These are phyloP conservation scores for Venustoraphidia nigricollis DNA, from an alignment of 2,888 invertebrate genomes.

Conservation along the genomic window DNA sequence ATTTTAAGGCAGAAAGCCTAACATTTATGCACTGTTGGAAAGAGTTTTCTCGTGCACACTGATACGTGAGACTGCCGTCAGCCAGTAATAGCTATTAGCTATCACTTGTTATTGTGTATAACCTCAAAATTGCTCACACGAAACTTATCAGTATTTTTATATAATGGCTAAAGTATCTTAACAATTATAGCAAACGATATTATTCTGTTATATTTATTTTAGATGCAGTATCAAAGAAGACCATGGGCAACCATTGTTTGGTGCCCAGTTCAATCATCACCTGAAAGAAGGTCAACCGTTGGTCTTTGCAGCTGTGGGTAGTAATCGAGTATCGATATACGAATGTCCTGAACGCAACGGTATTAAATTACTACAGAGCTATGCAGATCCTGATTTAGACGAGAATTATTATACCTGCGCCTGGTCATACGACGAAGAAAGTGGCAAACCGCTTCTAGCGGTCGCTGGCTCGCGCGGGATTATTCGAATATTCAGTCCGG, in stretches of 20 bases:
- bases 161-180: too few species aligned
- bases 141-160: too few species aligned
- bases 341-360: conserved; percentile 75
- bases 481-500: conserved; percentile 73
- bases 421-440: conserved; percentile 80
- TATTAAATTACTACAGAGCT: conserved; percentile 75
- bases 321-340: conserved; percentile 84
- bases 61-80: too few species aligned
- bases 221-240: conserved; percentile 81
- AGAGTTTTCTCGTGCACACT: too few species aligned
- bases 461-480: conserved; percentile 88
- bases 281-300: conserved; percentile 67
- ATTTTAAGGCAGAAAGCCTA: too few species aligned
- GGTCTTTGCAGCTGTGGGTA: conserved; percentile 88
- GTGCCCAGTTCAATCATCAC: conserved; percentile 84
- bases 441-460: conserved; percentile 67
- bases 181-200: too few species aligned
- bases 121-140: too few species aligned
- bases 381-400: conserved; percentile 85
- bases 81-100: too few species aligned
- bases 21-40: too few species aligned
- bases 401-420: conserved; percentile 95
- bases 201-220: too few species aligned
- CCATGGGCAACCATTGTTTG: conserved; percentile 85
- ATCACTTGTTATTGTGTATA: too few species aligned